Percentiles rank a stretch among this genome's conserved stretches.
These are phyloP conservation scores for Stenichneumon culpator DNA, from an alignment of 2,888 invertebrate genomes.

Conservation along the genomic window DNA sequence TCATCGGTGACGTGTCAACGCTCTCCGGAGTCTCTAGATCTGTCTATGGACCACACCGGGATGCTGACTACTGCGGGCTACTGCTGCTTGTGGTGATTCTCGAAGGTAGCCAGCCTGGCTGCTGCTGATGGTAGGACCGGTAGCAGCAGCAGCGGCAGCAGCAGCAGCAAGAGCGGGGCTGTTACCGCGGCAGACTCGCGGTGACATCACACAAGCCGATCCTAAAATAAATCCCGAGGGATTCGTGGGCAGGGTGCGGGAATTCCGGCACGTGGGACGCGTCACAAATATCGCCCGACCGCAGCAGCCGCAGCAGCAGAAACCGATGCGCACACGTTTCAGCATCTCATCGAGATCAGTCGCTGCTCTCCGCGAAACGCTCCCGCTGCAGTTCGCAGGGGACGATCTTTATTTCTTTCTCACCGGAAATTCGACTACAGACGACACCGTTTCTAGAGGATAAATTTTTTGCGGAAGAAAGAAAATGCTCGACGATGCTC, in stretches of 20 bases:
- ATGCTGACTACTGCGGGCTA: conserved; percentile 25
- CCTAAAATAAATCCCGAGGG: conserved; percentile 83
- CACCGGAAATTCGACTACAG: not conserved
- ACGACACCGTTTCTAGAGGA: not conserved
- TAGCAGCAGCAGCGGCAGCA: conserved; percentile 24
- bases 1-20: conserved; percentile 42
- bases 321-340: conserved; percentile 32
- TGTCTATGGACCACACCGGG: conserved; percentile 46
- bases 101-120: conserved; percentile 14
- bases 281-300: conserved; percentile 74
- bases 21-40: conserved; percentile 42
- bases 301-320: conserved; percentile 25
- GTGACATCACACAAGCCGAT: conserved; percentile 81
- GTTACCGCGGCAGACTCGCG: conserved; percentile 66
- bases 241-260: conserved; percentile 78
- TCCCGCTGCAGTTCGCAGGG: not conserved
- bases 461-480: not conserved
- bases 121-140: conserved; percentile 36
- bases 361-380: conserved; percentile 13
- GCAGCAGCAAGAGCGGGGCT: conserved; percentile 46
- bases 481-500: not conserved
- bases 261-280: conserved; percentile 81
- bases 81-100: conserved; percentile 14
- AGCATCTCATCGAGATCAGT: conserved; percentile 33
- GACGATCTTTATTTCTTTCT: not conserved